Percentiles rank a stretch among this genome's conserved stretches.
phyloP scores from a whole-genome alignment of 2,797 vertebrate genomes.

The Sebastes kiyomatsui region DNA sequence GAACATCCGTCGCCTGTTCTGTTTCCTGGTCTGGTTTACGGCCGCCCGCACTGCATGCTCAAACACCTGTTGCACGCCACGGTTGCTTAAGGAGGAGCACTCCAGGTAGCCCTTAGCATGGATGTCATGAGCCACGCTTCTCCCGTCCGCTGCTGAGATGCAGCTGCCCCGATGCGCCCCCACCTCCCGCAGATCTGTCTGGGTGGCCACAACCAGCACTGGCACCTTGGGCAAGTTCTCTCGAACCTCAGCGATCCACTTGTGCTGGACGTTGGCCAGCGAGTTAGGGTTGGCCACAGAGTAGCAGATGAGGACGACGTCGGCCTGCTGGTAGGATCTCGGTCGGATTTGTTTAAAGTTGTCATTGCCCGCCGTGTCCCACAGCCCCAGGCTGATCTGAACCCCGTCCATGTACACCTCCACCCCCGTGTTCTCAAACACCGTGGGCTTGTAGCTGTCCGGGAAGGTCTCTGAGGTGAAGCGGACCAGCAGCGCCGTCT shows the following conservation, averaged over 20 bases:
- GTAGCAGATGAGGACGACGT: constrained; percentile 94
- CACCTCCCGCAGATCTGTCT: constrained; percentile 92
- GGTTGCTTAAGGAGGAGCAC: constrained; percentile 93
- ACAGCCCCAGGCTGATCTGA: constrained; percentile 94
- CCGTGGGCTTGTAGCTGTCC: constrained; percentile 92
- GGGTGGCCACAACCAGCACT: constrained; percentile 93
- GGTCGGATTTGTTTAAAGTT: constrained; percentile 92
- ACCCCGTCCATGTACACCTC: constrained; percentile 96
- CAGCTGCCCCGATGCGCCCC: constrained; percentile 85
- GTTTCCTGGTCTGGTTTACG: constrained; percentile 86
- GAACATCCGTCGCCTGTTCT: constrained; percentile 86
- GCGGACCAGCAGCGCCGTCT: constrained; percentile 93
- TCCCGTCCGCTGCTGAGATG: constrained; percentile 85
- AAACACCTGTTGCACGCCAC: constrained; percentile 95
- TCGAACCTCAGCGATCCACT: constrained; percentile 93
- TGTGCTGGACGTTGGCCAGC: constrained; percentile 86
- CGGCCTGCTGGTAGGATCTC: constrained; percentile 95
- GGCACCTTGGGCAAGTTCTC: constrained; percentile 89
- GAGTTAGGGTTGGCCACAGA: constrained; percentile 94
- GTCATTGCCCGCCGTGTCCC: constrained; percentile 95
- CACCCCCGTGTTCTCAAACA: constrained; percentile 96
- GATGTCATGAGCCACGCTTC: constrained; percentile 88
- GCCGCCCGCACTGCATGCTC: constrained; percentile 93
- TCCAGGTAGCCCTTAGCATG: constrained; percentile 94
- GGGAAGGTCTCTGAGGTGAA: constrained; percentile 98